Evolutionary conservation across 1,140 invertebrate species (phyloP).

Genomic region (Pseudomyrmex flavicornis): DNA sequence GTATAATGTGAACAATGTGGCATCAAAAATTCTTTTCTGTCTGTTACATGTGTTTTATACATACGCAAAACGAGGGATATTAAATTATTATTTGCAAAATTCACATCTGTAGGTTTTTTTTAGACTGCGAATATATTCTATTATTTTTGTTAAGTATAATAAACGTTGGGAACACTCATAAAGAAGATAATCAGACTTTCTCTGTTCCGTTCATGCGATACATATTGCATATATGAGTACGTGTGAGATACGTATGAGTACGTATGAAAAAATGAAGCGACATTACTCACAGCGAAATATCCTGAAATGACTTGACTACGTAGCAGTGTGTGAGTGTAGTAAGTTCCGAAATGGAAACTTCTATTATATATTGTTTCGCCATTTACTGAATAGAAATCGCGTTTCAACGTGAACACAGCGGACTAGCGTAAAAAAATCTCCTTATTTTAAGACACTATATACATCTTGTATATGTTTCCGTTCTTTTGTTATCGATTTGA

Average conservation of each 20-base stretch:
- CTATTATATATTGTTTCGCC: slow-evolving; percentile 32
- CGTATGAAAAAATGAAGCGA: slow-evolving; percentile 15
- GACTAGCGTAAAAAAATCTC: not conserved
- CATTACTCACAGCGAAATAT: slow-evolving; percentile 45
- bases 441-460: not conserved
- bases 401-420: slow-evolving; percentile 15
- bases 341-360: slow-evolving; percentile 31
- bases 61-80: not conserved
- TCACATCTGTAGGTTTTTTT: not conserved
- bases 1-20: not conserved
- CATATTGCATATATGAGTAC: too few species aligned
- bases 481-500: not conserved
- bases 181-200: slow-evolving; percentile 35
- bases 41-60: too few species aligned
- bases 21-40: slow-evolving; percentile 2
- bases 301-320: slow-evolving; percentile 18
- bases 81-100: slow-evolving; percentile 28
- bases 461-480: not conserved
- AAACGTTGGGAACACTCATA: slow-evolving; percentile 19
- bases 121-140: slow-evolving; percentile 15
- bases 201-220: slow-evolving; percentile 12
- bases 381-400: slow-evolving; percentile 33
- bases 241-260: not conserved
- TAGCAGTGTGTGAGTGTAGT: not conserved
- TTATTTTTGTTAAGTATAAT: slow-evolving; percentile 28